phyloP scores from a whole-genome alignment of 2,113 vertebrate genomes.

The Gadus macrocephalus region DNA sequence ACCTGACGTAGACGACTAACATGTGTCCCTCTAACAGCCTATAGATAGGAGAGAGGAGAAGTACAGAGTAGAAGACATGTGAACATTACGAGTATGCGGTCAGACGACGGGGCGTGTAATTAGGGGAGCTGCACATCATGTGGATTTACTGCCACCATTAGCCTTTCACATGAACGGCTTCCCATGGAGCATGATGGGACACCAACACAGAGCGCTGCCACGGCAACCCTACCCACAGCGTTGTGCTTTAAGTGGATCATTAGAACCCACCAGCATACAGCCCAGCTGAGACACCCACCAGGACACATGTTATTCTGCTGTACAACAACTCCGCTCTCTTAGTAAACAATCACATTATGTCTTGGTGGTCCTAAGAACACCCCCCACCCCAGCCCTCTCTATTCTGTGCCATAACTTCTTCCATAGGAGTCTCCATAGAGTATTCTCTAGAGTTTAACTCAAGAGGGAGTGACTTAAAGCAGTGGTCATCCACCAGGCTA shows the following conservation, averaged over 20 bases:
- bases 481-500: no score
- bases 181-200: not conserved
- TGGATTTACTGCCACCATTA: not conserved
- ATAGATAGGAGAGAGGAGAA: not conserved
- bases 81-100: not conserved
- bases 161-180: conserved; percentile 4
- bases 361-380: no score
- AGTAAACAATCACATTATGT: no score
- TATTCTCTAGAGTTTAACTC: no score
- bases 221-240: not conserved
- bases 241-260: not conserved
- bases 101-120: not conserved
- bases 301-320: not conserved
- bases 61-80: not conserved
- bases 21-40: no score
- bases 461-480: no score
- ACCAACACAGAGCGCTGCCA: not conserved
- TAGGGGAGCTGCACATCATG: not conserved
- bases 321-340: not conserved
- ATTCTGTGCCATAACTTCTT: no score
- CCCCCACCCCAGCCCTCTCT: no score
- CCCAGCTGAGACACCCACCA: not conserved
- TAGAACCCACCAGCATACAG: not conserved
- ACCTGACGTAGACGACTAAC: no score
- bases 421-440: no score